Base-by-base conservation (phyloP, 1,140 invertebrate species). In the Trissolcus basalis region DNA sequence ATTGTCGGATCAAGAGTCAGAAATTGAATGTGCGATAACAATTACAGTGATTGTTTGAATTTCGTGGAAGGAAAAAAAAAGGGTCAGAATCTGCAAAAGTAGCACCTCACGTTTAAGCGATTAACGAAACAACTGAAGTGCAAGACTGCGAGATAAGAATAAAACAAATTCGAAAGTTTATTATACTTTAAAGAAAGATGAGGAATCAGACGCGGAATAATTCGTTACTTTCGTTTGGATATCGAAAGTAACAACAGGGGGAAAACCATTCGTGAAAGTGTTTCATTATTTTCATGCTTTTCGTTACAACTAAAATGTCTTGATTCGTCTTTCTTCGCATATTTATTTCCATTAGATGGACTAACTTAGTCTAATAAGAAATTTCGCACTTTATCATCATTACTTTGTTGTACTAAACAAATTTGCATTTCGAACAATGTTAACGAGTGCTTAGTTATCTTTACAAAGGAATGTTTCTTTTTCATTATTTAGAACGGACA, bases 91-190 rank as follows among this genome's bases (percentile, higher is more conserved):
- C 19, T 33, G 10, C 4, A 73, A 16, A 44, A 56, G 6, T 63
- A 68, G 63, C 64, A 68, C 58, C 65, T 76, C 53, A 55, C 54
- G 43, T 59, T 76, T 76, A 41, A 76, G 60, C 65, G 53, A 59
- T 53, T 55, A 61, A 61, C 13, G 45, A 63, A 67, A 60, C 44
- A 44, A 44, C 41, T 59, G 54, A 69, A 53, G 61, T 35, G 33
- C 58, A 68, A 67, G 58, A 51, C 58, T 50, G 41, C 64, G 43
- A 75, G 64, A 69, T 64, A 69, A 75, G 48, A 75, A 75, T 69
- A 75, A 59, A 69, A 75, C 48, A 75, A 68, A 69, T 69, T 75
- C 59, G 65, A 75, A 75, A 75, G 72, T 69, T 75, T 54, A 69
- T 69, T 64, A 75, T 75, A 55, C 47, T 54, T 59, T 45, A 75